A percentile compares a stretch with the other conserved stretches of the same genome.
Evolutionary conservation across 2,888 invertebrate genomes (phyloP).

Genomic region (Scaptomyza tumidula): DNA sequence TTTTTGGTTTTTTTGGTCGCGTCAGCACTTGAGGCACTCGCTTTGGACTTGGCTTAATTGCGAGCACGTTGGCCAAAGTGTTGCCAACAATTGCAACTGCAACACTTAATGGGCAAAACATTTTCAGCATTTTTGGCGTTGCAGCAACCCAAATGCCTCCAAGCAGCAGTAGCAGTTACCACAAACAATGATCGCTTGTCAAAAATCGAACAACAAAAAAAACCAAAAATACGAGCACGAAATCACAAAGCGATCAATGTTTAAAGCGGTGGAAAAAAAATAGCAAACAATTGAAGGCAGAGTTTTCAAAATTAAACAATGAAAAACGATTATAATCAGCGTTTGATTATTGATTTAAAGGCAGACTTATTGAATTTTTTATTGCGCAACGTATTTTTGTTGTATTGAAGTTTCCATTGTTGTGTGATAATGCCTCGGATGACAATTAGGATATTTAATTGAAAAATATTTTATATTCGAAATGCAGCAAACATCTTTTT

Average conservation of each 20-base stretch:
- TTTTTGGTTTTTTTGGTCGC: not conserved
- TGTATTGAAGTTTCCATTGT: too few relatives aligned
- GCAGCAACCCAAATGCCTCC: constrained; percentile 29
- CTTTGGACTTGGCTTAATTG: constrained; percentile 46
- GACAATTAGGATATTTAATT: too few relatives aligned
- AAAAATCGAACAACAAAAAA: constrained; percentile 7
- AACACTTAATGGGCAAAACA: constrained; percentile 58
- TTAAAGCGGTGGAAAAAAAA: not conserved
- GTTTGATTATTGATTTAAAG: not conserved
- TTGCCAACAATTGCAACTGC: constrained; percentile 71
- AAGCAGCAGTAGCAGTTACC: constrained; percentile 8
- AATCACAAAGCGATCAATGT: constrained; percentile 26
- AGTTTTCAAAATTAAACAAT: constrained; percentile 12
- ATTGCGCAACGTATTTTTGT: too few relatives aligned
- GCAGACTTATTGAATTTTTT: not conserved
- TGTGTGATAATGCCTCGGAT: too few relatives aligned
- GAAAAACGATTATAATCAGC: not conserved
- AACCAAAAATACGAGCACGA: constrained; percentile 25
- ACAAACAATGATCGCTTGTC: not conserved
- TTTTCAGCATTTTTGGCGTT: constrained; percentile 13
- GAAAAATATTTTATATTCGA: too few relatives aligned
- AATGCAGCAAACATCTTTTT: too few relatives aligned
- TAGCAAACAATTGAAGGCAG: constrained; percentile 25
- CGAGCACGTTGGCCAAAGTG: constrained; percentile 52
- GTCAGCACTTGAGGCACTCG: constrained; percentile 40